These are phyloP conservation scores for Drosophila subsilvestris DNA, from an alignment of 2,888 invertebrate species.

Conservation along the genomic window DNA sequence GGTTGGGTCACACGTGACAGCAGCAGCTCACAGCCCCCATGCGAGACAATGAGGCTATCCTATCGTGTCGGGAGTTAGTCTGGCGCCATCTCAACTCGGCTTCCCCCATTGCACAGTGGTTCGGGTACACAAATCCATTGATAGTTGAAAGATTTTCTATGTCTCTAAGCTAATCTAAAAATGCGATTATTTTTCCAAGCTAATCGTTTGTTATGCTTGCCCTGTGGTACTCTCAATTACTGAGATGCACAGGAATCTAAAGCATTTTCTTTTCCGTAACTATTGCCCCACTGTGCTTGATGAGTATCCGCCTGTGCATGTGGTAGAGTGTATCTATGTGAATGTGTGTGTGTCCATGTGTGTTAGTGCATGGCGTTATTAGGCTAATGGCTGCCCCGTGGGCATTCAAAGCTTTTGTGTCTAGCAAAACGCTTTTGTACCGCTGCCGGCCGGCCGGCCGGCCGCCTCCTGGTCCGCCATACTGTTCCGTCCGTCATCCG, in stretches of 20 bases:
- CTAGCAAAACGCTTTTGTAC: constrained; percentile 65
- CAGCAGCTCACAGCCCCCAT: constrained; percentile 42
- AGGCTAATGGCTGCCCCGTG: constrained; percentile 77
- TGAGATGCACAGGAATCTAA: not conserved
- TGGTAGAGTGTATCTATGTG: not conserved
- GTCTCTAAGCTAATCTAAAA: too few relatives aligned
- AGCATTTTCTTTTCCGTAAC: not conserved
- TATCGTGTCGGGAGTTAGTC: not conserved
- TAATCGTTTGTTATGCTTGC: too few relatives aligned
- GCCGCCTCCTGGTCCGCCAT: not conserved
- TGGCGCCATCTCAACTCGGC: constrained; percentile 21
- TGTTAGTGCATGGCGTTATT: constrained; percentile 66
- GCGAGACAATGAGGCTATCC: constrained; percentile 14
- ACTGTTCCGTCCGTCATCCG: not conserved
- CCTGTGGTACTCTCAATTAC: not conserved
- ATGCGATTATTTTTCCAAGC: too few relatives aligned
- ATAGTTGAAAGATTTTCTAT: too few relatives aligned
- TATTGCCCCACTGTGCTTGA: constrained; percentile 17
- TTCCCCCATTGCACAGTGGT: constrained; percentile 4
- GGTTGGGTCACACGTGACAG: constrained; percentile 55
- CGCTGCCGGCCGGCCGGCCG: constrained; percentile 7
- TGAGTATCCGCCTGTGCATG: not conserved
- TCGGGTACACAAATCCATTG: not conserved
- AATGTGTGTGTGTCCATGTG: constrained; percentile 25
- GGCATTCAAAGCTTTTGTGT: constrained; percentile 77